Evolutionary conservation across 2,888 invertebrate genomes (phyloP), one percentile per base, ranked within the genome.

Genomic region (Hemaris fuciformis): DNA sequence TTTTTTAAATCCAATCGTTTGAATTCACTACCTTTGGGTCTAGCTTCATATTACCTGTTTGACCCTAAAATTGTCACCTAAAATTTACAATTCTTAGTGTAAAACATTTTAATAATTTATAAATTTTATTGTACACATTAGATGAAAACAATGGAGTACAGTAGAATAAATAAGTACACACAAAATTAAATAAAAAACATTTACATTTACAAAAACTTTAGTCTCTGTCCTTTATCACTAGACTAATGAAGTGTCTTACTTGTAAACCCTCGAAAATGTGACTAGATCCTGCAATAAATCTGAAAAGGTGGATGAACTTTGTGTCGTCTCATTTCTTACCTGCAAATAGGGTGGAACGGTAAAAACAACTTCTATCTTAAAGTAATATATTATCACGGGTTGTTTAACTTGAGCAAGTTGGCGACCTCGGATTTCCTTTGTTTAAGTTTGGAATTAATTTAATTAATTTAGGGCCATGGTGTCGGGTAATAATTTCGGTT

Each of bases 151-250:
- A n/a, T n/a, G n/a, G n/a, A n/a, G n/a, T n/a, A n/a, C n/a, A n/a
- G n/a, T n/a, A n/a, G n/a, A n/a, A n/a, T n/a, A n/a, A n/a, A n/a
- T n/a, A n/a, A n/a, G n/a, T n/a, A n/a, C n/a, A n/a, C n/a, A n/a
- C n/a, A n/a, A n/a, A n/a, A n/a, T n/a, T n/a, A n/a, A n/a, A n/a
- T n/a, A n/a, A n/a, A n/a, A n/a, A n/a, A n/a, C n/a, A n/a, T n/a
- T n/a, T n/a, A n/a, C n/a, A n/a, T n/a, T n/a, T n/a, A n/a, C n/a
- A n/a, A n/a, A n/a, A n/a, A n/a, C n/a, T 38, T 4, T 13, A 38
- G n/a, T n/a, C 13, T n/a, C 13, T 4, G n/a, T 4, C 38, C n/a
- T 38, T 1, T 3, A 38, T 10, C 67, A 68, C 71, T 70, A 34
- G 10, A 53, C 7, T 10, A 10, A 27, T 31, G 53, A 53, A 53